Conservation (phyloP, 2,797 vertebrate genomes). For the Erethizon dorsatum region DNA sequence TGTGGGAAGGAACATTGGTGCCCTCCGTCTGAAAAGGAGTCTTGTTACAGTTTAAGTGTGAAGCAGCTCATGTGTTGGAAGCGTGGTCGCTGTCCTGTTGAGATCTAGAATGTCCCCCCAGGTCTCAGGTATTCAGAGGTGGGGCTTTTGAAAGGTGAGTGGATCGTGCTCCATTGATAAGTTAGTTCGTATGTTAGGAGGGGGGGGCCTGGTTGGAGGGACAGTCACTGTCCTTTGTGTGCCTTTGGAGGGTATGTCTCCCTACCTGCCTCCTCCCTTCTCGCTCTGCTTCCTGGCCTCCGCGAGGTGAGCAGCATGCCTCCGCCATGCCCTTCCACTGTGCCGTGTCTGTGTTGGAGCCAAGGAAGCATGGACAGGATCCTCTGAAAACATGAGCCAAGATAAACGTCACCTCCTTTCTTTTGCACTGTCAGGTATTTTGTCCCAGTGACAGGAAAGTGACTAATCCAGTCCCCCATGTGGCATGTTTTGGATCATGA, state of each 20-base stretch:
- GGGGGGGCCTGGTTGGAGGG: not conserved
- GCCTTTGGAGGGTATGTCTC: not conserved
- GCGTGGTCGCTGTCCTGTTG: not conserved
- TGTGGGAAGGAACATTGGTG: fast-evolving
- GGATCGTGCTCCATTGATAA: not conserved
- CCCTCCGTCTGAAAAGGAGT: not conserved
- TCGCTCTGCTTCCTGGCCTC: not conserved
- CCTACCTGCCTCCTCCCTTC: not conserved
- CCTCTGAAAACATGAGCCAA: not conserved
- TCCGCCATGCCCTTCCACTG: not conserved
- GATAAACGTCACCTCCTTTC: not conserved
- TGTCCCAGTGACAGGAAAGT: not conserved
- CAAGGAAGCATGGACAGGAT: not conserved
- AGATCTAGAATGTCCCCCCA: not conserved
- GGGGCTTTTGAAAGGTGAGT: not conserved
- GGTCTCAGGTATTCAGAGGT: not conserved
- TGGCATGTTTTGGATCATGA: not conserved
- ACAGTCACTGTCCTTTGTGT: not conserved
- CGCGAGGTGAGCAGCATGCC: not conserved
- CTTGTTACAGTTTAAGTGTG: not conserved
- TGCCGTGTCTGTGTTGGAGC: not conserved
- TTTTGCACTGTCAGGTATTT: not conserved
- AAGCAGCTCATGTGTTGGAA: not conserved
- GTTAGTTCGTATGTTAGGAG: not conserved
- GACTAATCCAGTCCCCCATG: not conserved